These are phyloP conservation scores for Pseudocheirus occidentalis DNA, from an alignment of 2,797 vertebrate species.

Conservation along the genomic window DNA sequence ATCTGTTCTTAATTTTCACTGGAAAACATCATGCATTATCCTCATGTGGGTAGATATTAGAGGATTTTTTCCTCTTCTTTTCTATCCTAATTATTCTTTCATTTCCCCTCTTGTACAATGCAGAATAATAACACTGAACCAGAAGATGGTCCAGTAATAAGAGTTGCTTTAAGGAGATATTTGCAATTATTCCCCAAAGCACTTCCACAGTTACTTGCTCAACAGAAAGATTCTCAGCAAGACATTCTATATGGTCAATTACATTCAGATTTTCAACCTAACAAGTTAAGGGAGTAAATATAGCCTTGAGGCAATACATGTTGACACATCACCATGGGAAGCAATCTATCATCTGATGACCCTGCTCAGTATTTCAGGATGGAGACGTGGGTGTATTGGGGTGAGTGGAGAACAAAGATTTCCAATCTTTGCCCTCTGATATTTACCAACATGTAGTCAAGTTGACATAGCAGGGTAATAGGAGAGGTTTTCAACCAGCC, in stretches of 20 bases:
- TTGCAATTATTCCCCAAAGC: neutral
- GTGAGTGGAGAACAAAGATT: neutral
- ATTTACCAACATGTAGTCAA: neutral
- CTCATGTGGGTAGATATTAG: neutral
- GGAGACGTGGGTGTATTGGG: no score
- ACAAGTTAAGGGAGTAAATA: neutral
- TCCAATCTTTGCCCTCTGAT: neutral
- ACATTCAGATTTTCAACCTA: neutral
- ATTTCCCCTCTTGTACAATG: neutral
- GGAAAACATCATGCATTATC: neutral
- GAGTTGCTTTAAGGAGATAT: neutral
- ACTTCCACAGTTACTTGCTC: neutral
- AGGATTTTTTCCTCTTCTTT: neutral
- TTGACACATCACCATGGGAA: neutral
- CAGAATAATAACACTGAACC: neutral
- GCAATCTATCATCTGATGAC: neutral
- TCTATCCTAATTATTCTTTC: neutral
- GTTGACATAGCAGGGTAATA: neutral
- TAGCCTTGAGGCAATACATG: neutral
- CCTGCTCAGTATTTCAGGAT: neutral
- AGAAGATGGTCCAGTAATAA: neutral
- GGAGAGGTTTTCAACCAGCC: neutral
- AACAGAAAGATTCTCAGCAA: neutral
- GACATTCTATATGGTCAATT: neutral
- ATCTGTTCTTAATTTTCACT: neutral